These are phyloP conservation scores for Spicauda simplicius DNA, from an alignment of 2,888 invertebrate species.

Conservation along the genomic window DNA sequence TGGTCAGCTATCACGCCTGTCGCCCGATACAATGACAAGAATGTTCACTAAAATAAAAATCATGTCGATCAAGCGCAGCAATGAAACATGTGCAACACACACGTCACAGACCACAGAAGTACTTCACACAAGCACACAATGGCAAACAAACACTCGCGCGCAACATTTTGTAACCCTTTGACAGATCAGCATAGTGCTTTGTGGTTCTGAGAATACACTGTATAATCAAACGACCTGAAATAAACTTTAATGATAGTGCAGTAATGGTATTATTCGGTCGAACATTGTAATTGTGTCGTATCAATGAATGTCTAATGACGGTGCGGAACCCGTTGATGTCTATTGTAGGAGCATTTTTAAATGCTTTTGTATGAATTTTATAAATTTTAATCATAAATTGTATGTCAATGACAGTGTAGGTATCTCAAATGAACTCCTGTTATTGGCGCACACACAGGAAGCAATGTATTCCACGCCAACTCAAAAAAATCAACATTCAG, in stretches of 20 bases:
- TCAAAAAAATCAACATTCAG: constrained; percentile 64
- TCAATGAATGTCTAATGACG: constrained; percentile 54
- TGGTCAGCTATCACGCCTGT: constrained; percentile 52
- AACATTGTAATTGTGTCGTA: constrained; percentile 45
- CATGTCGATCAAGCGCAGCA: constrained; percentile 63
- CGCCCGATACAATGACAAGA: constrained; percentile 61
- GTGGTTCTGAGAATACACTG: constrained; percentile 48
- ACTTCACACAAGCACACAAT: constrained; percentile 55
- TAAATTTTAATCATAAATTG: constrained; percentile 37
- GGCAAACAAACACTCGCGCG: constrained; percentile 55
- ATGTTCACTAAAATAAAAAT: constrained; percentile 73
- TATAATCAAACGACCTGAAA: constrained; percentile 50
- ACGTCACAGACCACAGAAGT: constrained; percentile 47
- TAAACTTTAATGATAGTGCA: constrained; percentile 41
- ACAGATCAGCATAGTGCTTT: constrained; percentile 49
- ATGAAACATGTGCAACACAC: constrained; percentile 53
- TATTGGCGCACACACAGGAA: constrained; percentile 78
- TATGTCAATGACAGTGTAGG: constrained; percentile 41
- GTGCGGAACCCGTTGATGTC: constrained; percentile 68
- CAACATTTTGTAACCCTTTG: constrained; percentile 57
- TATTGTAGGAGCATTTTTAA: constrained; percentile 55
- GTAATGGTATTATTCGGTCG: constrained; percentile 37
- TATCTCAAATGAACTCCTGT: constrained; percentile 52
- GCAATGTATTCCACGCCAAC: constrained; percentile 70
- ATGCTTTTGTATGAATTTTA: constrained; percentile 39